A percentile compares a stretch with the other conserved stretches of the same genome.
Conservation (phyloP, 2,113 vertebrate genomes). For the Pluvianellus socialis region DNA sequence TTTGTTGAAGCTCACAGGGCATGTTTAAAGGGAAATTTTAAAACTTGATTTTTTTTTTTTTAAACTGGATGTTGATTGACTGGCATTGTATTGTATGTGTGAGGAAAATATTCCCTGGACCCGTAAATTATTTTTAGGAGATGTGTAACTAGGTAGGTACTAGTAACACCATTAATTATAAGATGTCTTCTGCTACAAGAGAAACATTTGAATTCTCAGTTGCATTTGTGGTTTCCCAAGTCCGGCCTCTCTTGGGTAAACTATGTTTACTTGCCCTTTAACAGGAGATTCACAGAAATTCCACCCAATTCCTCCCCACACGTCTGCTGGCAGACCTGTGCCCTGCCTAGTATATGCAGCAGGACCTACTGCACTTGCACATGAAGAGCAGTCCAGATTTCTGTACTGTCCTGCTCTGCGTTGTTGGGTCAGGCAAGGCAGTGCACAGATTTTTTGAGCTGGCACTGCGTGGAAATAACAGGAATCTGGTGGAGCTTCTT, state of each 20-base stretch:
- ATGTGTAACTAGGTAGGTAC: not conserved
- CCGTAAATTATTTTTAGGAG: not conserved
- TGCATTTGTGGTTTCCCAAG: not conserved
- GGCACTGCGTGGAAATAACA: not conserved
- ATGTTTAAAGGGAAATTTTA: not conserved
- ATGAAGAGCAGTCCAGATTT: not conserved
- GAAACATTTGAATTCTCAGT: not conserved
- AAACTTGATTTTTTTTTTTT: not conserved
- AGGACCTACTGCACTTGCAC: not conserved
- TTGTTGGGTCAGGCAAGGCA: not conserved
- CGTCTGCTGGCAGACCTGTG: not conserved
- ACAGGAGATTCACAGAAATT: not conserved
- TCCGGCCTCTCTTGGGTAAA: not conserved
- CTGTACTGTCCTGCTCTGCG: not conserved
- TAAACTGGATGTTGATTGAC: not conserved
- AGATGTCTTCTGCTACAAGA: not conserved
- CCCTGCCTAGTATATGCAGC: not conserved
- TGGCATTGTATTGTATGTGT: not conserved
- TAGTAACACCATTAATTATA: not conserved
- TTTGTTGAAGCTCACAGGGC: not conserved
- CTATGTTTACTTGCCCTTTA: not conserved
- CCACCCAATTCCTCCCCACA: accelerated
- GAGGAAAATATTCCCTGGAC: not conserved
- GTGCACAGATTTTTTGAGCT: not conserved
- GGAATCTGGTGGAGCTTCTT: not conserved